These are phyloP conservation scores for Ondatra zibethicus DNA, from an alignment of 2,113 vertebrate genomes.

Conservation along the genomic window DNA sequence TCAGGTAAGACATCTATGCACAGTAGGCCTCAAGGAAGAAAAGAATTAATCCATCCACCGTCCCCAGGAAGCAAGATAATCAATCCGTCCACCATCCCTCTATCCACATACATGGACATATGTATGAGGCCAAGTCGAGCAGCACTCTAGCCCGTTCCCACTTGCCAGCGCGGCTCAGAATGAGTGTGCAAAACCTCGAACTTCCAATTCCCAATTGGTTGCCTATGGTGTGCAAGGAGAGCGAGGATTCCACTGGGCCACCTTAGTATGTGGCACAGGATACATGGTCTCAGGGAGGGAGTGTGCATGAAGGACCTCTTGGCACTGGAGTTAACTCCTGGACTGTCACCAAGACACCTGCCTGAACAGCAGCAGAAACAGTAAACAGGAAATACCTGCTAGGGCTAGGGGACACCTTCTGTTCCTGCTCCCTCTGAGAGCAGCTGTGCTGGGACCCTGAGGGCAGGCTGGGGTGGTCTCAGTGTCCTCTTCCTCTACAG, in stretches of 20 bases:
- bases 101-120: accelerated
- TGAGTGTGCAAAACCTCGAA: background rate
- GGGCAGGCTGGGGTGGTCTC: background rate
- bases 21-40: background rate
- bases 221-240: accelerated
- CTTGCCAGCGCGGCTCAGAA: background rate
- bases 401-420: accelerated
- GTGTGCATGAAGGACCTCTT: accelerated
- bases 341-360: background rate
- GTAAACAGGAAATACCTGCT: background rate
- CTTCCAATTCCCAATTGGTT: background rate
- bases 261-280: background rate
- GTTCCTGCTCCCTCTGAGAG: accelerated
- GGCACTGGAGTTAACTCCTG: accelerated
- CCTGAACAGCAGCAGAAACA: accelerated
- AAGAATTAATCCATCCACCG: accelerated
- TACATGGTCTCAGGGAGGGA: accelerated
- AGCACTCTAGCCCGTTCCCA: background rate
- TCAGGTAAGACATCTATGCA: background rate
- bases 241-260: accelerated
- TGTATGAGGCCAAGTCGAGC: accelerated
- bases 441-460: background rate
- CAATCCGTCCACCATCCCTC: accelerated
- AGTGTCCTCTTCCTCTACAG: background rate
- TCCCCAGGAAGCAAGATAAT: background rate